Percentiles rank a stretch among this genome's conserved stretches.
These are phyloP conservation scores for Gryllus bimaculatus DNA, from an alignment of 1,140 invertebrate genomes.

Conservation along the genomic window DNA sequence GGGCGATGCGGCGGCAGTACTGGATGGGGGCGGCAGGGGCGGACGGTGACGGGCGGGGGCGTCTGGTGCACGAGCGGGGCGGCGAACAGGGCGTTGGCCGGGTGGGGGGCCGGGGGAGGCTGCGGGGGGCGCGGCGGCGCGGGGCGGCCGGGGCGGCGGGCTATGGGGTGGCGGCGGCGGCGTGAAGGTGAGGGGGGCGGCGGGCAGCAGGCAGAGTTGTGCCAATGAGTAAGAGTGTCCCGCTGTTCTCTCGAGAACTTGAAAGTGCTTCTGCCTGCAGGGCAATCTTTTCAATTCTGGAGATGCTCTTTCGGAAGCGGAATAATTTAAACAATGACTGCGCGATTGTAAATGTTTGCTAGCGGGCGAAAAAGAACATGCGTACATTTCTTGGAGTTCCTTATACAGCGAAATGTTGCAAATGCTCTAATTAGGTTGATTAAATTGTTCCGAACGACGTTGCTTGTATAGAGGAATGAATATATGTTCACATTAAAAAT, in stretches of 20 bases:
- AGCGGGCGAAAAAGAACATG: neutral
- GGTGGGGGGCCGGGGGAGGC: too few species aligned
- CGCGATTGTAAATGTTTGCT: neutral
- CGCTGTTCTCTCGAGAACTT: neutral
- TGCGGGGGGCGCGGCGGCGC: too few species aligned
- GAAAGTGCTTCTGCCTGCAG: neutral
- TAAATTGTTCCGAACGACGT: too few species aligned
- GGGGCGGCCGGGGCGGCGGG: too few species aligned
- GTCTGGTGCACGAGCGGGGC: too few species aligned
- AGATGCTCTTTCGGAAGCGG: neutral
- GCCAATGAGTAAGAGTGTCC: neutral
- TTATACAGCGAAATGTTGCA: neutral
- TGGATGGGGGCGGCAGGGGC: neutral
- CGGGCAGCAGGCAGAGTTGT: neutral
- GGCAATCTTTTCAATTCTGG: neutral
- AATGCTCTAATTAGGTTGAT: neutral
- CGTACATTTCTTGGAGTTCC: neutral
- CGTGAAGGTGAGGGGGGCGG: neutral
- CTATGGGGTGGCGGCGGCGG: too few species aligned
- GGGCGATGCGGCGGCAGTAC: too few species aligned
- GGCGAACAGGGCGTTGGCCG: too few species aligned
- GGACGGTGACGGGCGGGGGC: too few species aligned
- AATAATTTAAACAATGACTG: neutral
- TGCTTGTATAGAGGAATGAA: too few species aligned
- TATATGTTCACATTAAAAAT: too few species aligned